Evolutionary conservation across 2,797 vertebrate genomes (phyloP).

Genomic region (Acanthornis magna): DNA sequence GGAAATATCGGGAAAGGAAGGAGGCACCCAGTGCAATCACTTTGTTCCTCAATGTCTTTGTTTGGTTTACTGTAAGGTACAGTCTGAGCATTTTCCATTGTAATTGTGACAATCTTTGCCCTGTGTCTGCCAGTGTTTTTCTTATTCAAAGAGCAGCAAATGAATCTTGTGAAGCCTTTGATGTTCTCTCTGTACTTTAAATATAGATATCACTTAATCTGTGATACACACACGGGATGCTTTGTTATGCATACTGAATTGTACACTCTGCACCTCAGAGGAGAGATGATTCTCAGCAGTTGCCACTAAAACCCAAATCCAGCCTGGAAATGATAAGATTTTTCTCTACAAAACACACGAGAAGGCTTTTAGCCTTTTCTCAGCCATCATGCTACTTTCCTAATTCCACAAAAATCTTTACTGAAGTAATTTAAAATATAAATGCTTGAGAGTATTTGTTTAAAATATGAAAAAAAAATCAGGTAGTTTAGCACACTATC

Average conservation of each 20-base stretch:
- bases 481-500: neutral
- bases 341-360: neutral
- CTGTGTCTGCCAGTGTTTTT: neutral
- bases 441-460: neutral
- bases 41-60: neutral
- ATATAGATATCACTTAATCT: neutral
- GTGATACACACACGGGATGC: neutral
- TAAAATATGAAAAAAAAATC: neutral
- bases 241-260: neutral
- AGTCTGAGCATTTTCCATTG: neutral
- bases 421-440: neutral
- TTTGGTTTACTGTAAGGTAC: neutral
- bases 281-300: neutral
- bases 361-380: neutral
- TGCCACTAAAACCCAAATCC: neutral
- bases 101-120: neutral
- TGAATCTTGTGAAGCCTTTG: neutral
- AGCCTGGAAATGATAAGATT: neutral
- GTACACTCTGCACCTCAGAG: neutral
- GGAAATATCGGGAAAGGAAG: neutral
- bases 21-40: fast-evolving
- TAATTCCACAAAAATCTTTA: neutral
- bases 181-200: neutral
- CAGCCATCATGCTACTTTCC: neutral
- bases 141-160: neutral